Base-by-base conservation (phyloP, 2,797 vertebrate species). In the Darevskia nairensis region DNA sequence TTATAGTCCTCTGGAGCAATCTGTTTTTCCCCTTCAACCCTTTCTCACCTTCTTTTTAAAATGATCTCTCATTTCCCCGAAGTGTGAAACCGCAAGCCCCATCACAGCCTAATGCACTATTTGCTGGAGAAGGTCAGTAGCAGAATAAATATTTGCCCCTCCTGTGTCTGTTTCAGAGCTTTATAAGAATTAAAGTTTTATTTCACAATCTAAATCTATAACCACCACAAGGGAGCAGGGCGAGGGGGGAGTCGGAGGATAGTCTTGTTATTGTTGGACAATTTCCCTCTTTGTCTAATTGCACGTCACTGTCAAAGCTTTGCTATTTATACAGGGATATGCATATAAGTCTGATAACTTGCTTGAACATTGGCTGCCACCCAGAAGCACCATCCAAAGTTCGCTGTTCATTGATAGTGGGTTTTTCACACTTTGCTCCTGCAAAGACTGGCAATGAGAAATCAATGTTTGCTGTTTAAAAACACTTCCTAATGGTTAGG, bases 51-150 rank as follows among this genome's bases (percentile, higher is more conserved):
- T 85, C 6, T 78, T 41, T 83, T 81, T 41, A 21, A 8, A 0
- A 84, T 80, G 93, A 92, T 91, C 95, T 92, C 95, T 93, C 92
- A 81, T 82, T 90, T 95, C 89, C 82, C 92, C 9, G 9, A 74
- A 21, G 87, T 15, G 8, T 0, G 0, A 69, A 66, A 78, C 83
- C 71, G 84, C 66, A 82, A 83, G 68, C 84, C 90, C 87, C 77
- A 0, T 86, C 82, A 39, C 86, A 80, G 87, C 2, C 27, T 25
- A 29, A 2, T 0, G 29, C 35, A 44, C 64, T 96, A 82, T 97
- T 97, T 97, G 95, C 94, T 88, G 29, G 94, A 96, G 93, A 97
- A 97, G 94, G 94, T 96, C 96, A 97, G 93, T 91, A 94, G 90
- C 92, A 88, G 88, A 96, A 91, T 94, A 96, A 97, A 97, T 96